Conservation (phyloP, 35 echinoderm and acorn worm genomes). For the Eucidaris tribuloides region DNA sequence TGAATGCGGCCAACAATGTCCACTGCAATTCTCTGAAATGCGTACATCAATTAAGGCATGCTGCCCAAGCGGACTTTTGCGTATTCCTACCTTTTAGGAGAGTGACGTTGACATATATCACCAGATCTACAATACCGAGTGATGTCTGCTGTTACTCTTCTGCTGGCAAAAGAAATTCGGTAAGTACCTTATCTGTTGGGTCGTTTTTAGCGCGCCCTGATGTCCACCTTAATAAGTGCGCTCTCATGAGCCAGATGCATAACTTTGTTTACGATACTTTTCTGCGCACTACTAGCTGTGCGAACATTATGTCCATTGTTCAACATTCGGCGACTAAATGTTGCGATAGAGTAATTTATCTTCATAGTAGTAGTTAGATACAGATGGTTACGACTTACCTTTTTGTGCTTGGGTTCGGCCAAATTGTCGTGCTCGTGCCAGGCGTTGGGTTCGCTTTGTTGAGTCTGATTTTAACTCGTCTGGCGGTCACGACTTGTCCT, state of each 20-base stretch:
- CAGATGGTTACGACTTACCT: not conserved
- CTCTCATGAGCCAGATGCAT: constrained; percentile 43
- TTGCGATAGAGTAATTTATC: constrained; percentile 23
- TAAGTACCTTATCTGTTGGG: not conserved
- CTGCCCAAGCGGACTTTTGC: constrained; percentile 15
- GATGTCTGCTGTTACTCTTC: constrained; percentile 10
- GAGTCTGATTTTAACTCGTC: not conserved
- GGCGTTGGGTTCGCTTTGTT: not conserved
- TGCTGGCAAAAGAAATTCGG: constrained; percentile 34
- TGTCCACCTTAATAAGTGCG: constrained; percentile 32
- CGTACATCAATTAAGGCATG: constrained; percentile 47
- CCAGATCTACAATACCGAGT: constrained; percentile 21
- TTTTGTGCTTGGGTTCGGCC: not conserved
- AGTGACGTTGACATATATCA: constrained; percentile 42
- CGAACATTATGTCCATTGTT: constrained; percentile 8
- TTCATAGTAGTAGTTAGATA: not conserved
- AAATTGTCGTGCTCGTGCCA: not conserved
- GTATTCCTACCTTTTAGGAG: constrained; percentile 19
- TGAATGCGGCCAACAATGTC: constrained; percentile 24
- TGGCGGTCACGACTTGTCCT: not conserved
- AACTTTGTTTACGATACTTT: not conserved
- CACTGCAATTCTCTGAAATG: constrained; percentile 33
- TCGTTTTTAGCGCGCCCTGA: constrained; percentile 38
- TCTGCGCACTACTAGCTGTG: constrained; percentile 19
- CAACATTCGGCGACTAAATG: not conserved